These are phyloP conservation scores for Mycogona germanica DNA, from an alignment of 2,888 invertebrate species.

Conservation along the genomic window DNA sequence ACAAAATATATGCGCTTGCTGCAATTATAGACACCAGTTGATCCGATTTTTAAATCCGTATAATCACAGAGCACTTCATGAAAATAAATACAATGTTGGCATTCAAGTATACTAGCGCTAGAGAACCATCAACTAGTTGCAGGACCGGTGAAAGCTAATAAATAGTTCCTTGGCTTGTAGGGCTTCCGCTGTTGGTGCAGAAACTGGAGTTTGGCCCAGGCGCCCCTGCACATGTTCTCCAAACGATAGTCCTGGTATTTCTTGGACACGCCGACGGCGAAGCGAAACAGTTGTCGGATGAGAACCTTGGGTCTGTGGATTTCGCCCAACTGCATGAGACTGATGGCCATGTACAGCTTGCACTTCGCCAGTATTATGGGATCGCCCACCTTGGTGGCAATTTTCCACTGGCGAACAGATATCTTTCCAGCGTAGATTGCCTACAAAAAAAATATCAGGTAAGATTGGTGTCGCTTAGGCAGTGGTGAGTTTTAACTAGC, in stretches of 20 bases:
- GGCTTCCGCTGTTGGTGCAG: constrained; percentile 28
- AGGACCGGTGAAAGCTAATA: no score
- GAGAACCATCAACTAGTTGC: no score
- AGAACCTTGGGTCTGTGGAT: constrained; percentile 50
- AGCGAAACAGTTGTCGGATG: constrained; percentile 20
- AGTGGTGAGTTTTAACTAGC: not conserved
- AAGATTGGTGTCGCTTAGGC: no score
- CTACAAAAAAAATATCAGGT: constrained; percentile 42
- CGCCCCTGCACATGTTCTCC: constrained; percentile 69
- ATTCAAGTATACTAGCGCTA: no score
- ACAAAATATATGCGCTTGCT: no score
- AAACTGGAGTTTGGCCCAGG: constrained; percentile 70
- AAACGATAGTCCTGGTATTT: constrained; percentile 48
- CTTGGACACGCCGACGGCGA: constrained; percentile 10
- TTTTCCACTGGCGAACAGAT: constrained; percentile 64
- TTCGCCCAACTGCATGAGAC: constrained; percentile 67
- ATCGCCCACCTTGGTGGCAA: constrained; percentile 71
- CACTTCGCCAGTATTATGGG: constrained; percentile 68
- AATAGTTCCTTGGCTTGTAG: no score
- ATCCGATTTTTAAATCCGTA: no score
- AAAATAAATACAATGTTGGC: no score
- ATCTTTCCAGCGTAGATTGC: constrained; percentile 81
- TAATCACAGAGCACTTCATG: no score
- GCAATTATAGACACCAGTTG: no score
- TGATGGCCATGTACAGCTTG: constrained; percentile 71